Conservation (phyloP, 2,797 vertebrate genomes). For the Hylomyscus alleni region DNA sequence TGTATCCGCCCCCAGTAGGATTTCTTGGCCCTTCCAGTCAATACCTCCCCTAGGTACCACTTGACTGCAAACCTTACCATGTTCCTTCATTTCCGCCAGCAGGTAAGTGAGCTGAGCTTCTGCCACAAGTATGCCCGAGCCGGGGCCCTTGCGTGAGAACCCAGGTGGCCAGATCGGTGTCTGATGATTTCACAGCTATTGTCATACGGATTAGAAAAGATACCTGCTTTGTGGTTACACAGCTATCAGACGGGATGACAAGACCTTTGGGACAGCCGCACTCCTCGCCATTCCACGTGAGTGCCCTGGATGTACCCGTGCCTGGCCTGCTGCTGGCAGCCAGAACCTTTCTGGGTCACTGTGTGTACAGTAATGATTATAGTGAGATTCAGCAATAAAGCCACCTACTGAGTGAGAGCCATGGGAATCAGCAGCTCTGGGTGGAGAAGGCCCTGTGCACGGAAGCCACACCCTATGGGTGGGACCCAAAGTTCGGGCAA, state of each 20-base stretch:
- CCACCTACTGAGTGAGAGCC: not conserved
- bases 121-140: not conserved
- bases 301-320: not conserved
- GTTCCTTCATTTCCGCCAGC: not conserved
- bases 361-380: not conserved
- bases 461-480: not conserved
- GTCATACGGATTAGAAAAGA: not conserved
- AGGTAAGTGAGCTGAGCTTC: conserved; percentile 14
- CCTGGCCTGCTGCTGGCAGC: not conserved
- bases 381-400: not conserved
- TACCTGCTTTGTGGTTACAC: not conserved
- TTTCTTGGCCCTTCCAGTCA: not conserved
- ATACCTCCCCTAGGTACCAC: not conserved
- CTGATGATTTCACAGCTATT: not conserved
- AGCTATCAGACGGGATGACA: not conserved
- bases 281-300: not conserved
- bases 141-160: not conserved
- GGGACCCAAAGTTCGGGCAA: not conserved
- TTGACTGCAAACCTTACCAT: not conserved
- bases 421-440: not conserved
- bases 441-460: not conserved
- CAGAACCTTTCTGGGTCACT: not conserved
- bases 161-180: not conserved
- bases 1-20: not conserved
- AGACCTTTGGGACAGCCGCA: not conserved